Conservation (phyloP, 1,140 invertebrate species). For the Pseudomyrmex sp. region DNA sequence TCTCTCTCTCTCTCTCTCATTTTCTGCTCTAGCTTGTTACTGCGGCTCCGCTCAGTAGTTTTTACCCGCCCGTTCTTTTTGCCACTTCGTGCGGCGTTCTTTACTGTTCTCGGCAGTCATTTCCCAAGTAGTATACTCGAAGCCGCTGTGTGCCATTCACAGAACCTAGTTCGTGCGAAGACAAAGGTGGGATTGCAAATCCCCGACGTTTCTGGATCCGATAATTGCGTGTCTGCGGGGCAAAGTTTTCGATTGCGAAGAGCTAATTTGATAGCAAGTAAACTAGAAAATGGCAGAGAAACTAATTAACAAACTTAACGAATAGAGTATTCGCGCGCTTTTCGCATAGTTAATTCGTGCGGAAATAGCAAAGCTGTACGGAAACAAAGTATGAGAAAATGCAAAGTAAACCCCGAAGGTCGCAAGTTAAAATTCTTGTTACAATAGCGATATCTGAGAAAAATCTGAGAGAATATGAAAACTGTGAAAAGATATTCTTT, state of each 20-base stretch:
- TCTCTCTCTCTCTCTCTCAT: constrained; percentile 5
- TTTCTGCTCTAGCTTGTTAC: constrained; percentile 43
- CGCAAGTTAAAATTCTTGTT: constrained; percentile 11
- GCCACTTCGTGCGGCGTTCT: constrained; percentile 17
- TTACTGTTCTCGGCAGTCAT: constrained; percentile 37
- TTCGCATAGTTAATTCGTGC: constrained; percentile 12
- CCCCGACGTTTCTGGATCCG: not conserved
- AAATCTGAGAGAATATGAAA: not conserved
- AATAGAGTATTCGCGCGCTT: constrained; percentile 9
- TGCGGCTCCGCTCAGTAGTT: constrained; percentile 2
- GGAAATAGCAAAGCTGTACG: not conserved
- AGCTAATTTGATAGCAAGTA: constrained; percentile 40
- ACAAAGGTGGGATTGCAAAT: constrained; percentile 37
- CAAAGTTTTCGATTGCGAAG: constrained; percentile 39
- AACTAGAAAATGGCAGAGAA: not conserved
- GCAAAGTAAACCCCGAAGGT: not conserved
- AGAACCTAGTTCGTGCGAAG: constrained; percentile 13
- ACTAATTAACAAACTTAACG: constrained; percentile 43
- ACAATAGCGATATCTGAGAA: not conserved
- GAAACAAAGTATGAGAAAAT: not conserved
- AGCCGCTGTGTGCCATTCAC: not conserved
- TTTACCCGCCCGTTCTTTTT: constrained; percentile 9
- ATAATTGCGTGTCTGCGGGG: constrained; percentile 34
- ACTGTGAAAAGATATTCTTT: not conserved
- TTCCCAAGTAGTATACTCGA: constrained; percentile 32